phyloP scores from a whole-genome alignment of 2,888 invertebrate genomes.

The Acleris emargana region DNA sequence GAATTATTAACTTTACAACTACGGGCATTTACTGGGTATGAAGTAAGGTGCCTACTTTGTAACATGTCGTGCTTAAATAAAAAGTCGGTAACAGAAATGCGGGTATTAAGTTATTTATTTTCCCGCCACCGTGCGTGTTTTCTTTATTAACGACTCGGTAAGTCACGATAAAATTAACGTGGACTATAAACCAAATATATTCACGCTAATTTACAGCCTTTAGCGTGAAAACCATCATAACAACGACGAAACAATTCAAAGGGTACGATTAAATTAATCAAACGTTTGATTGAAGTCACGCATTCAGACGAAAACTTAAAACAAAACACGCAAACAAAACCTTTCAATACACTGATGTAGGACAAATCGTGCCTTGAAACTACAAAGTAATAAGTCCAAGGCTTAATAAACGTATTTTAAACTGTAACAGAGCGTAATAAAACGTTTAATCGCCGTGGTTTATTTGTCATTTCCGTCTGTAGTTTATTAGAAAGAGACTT shows the following conservation, averaged over 20 bases:
- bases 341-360: constrained; percentile 55
- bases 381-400: constrained; percentile 2
- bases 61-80: neutral
- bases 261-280: constrained; percentile 56
- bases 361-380: constrained; percentile 54
- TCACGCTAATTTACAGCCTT: constrained; percentile 19
- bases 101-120: constrained; percentile 46
- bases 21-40: too few species aligned
- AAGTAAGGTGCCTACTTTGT: neutral
- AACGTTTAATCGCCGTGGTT: neutral
- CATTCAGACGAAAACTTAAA: constrained; percentile 47
- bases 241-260: constrained; percentile 28
- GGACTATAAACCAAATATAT: constrained; percentile 26
- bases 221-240: constrained; percentile 16
- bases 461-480: neutral
- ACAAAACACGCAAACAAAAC: constrained; percentile 53
- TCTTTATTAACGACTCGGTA: constrained; percentile 46
- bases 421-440: neutral
- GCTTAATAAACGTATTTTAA: neutral
- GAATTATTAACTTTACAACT: too few species aligned
- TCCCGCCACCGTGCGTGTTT: constrained; percentile 69
- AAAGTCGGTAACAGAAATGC: neutral
- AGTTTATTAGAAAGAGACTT: neutral
- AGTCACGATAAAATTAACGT: constrained; percentile 31
- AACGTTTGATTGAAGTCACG: constrained; percentile 51